Evolutionary conservation across 2,888 invertebrate genomes (phyloP), one percentile per base, ranked within the genome.

Genomic region (Orthonevra nobilis): DNA sequence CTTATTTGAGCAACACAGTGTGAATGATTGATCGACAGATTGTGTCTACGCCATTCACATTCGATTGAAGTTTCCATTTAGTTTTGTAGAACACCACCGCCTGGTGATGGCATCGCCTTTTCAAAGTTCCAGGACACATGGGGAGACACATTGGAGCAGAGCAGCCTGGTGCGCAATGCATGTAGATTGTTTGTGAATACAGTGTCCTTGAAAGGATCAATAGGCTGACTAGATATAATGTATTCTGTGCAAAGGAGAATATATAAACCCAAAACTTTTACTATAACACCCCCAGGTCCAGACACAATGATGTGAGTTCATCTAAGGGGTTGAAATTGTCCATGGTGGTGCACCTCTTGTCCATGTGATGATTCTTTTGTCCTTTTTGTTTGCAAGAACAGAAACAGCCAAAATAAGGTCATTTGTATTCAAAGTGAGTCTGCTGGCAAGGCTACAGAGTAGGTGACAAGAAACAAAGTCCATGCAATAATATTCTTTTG

Each of bases 191-290:
- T 61, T 64, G 40, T 6, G 38, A 38, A 26, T 54, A 9, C 23
- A 17, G 5, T 72, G 54, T 46, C 70, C 58, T 77, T 77, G 75
- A 69, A 64, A 14, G 38, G 34, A 63, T 75, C 42, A 19, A 63
- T 38, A 56, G 58, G 10, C 44, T 46, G 38, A 44, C 50, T 44
- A 44, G 44, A 36, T 30, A 42, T 58, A 69, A 58, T 64, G 63
- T 32, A 63, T 36, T 48, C 9, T 64, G 50, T 19, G 1, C 23
- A 10, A 15, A 7, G 10, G 14, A 34, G 40, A 23, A 30, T 52
- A n/a, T n/a, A n/a, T n/a, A 69, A 58, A 75, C 42, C 34, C 48
- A 63, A 63, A 75, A 69, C 48, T 69, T 69, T 20, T 56, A 36
- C 61, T 50, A 28, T 61, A n/a, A n/a, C 61, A 63, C 56, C 56